Evolutionary conservation across 2,888 invertebrate species (phyloP).

Genomic region (Thecophora atra): DNA sequence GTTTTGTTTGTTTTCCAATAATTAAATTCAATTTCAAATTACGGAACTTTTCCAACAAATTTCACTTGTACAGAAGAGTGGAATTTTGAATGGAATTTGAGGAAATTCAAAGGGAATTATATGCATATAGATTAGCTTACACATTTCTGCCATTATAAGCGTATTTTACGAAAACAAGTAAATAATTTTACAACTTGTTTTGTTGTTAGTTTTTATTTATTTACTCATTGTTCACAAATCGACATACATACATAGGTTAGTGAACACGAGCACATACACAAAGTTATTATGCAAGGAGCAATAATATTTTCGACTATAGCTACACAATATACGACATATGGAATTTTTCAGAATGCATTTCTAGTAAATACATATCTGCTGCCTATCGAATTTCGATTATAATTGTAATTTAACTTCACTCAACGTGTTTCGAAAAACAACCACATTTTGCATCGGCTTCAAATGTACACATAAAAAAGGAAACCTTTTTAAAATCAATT

Average conservation of each 20-base stretch:
- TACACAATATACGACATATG: slow-evolving; percentile 12
- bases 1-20: no score
- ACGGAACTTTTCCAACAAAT: slow-evolving; percentile 26
- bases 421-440: slow-evolving; percentile 39
- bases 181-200: slow-evolving; percentile 30
- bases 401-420: slow-evolving; percentile 2
- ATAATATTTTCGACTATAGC: slow-evolving; percentile 54
- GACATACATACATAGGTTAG: slow-evolving; percentile 19
- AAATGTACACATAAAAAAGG: slow-evolving; percentile 48
- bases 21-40: slow-evolving; percentile 10
- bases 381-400: neutral
- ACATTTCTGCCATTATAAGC: slow-evolving; percentile 32
- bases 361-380: slow-evolving; percentile 42
- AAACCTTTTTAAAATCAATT: slow-evolving; percentile 37
- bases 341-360: slow-evolving; percentile 44
- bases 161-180: slow-evolving; percentile 33
- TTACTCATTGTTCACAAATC: slow-evolving; percentile 22
- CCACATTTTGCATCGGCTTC: slow-evolving; percentile 64
- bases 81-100: neutral
- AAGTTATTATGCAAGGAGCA: slow-evolving; percentile 37
- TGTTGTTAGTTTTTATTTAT: slow-evolving; percentile 19
- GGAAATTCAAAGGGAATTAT: neutral
- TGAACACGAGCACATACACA: neutral
- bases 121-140: neutral
- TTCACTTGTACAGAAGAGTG: neutral